Conservation (phyloP, 2,888 invertebrate species). For the Harmothoe impar region DNA sequence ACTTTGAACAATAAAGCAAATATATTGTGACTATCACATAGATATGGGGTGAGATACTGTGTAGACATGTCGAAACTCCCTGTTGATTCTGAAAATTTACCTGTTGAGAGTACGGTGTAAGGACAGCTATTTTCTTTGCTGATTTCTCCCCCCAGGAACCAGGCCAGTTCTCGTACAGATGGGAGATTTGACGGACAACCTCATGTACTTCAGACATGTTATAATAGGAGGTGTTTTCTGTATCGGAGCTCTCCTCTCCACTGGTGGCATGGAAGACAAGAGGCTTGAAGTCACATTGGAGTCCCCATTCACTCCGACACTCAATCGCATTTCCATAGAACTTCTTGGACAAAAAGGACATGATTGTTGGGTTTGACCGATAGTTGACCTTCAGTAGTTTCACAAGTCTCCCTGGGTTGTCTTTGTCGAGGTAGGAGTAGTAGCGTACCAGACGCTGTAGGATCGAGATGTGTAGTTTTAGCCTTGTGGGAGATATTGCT, state of each 20-base stretch:
- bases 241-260: not conserved
- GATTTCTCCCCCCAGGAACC: slow-evolving; percentile 53
- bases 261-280: not conserved
- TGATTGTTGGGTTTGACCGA: slow-evolving; percentile 62
- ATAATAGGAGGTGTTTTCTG: slow-evolving; percentile 39
- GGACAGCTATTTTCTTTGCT: slow-evolving; percentile 32
- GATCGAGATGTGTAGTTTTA: slow-evolving; percentile 15
- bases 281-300: not conserved
- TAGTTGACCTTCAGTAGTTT: slow-evolving; percentile 51
- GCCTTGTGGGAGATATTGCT: not conserved
- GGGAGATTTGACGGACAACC: not conserved
- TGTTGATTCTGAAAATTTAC: no score
- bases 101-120: slow-evolving; percentile 56
- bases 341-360: slow-evolving; percentile 58
- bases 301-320: not conserved
- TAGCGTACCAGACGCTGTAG: slow-evolving; percentile 32
- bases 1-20: no score
- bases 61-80: no score
- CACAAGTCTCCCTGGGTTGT: not conserved
- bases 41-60: no score
- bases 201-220: slow-evolving; percentile 45
- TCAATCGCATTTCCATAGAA: slow-evolving; percentile 55
- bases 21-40: no score
- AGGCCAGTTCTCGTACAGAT: slow-evolving; percentile 58
- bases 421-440: not conserved